A percentile compares a stretch with the other conserved stretches of the same genome.
Conservation (phyloP, 2,113 vertebrate genomes). For the Pungitius pungitius region DNA sequence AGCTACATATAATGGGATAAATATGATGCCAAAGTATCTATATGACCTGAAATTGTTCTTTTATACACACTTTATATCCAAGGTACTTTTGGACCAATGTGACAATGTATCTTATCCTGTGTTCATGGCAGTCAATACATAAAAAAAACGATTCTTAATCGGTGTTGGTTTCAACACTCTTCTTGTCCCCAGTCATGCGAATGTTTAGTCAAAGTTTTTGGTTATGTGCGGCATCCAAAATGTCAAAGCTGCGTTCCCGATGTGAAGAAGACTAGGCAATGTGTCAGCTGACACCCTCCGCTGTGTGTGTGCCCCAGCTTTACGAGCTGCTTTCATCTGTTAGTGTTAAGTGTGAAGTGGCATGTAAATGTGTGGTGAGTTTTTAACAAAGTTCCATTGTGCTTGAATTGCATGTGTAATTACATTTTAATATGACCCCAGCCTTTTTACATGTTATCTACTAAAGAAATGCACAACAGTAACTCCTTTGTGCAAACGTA, state of each 20-base stretch:
- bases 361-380: slow-evolving; percentile 49
- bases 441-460: background rate
- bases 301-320: background rate
- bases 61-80: slow-evolving; percentile 50
- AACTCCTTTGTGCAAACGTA: too few relatives aligned
- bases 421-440: background rate
- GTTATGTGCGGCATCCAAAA: background rate
- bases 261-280: background rate
- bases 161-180: background rate
- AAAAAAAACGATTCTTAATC: slow-evolving; percentile 25
- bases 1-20: slow-evolving; percentile 16
- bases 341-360: background rate
- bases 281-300: background rate
- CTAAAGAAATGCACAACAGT: background rate
- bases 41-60: slow-evolving; percentile 39
- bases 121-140: slow-evolving; percentile 46
- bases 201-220: background rate
- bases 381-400: slow-evolving; percentile 10
- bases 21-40: slow-evolving; percentile 53
- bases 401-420: background rate
- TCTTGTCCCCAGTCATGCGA: background rate
- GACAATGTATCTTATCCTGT: slow-evolving; percentile 55
- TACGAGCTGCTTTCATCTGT: background rate
- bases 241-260: background rate
- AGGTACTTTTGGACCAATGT: slow-evolving; percentile 65